phyloP scores from a whole-genome alignment of 2,113 vertebrate species.

The Hippocampus comes region DNA sequence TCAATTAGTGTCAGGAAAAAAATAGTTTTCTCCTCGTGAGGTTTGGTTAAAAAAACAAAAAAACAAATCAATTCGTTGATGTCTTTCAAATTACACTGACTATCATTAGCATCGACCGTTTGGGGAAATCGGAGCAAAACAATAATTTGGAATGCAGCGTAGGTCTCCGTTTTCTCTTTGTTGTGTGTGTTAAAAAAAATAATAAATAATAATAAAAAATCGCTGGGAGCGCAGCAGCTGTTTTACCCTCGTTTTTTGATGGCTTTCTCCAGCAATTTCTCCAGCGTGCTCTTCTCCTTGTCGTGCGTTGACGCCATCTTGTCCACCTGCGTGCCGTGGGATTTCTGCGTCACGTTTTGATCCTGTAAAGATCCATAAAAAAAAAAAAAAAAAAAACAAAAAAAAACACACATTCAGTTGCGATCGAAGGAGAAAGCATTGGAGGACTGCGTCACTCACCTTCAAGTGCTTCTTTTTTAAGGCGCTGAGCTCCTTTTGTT shows the following conservation, averaged over 20 bases:
- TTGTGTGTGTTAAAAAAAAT: no score
- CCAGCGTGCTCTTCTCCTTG: slow-evolving; percentile 86
- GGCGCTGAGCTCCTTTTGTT: slow-evolving; percentile 90
- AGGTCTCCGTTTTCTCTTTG: no score
- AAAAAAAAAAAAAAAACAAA: background rate
- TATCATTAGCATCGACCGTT: no score
- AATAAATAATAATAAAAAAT: no score
- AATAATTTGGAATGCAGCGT: no score
- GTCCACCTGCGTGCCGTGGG: slow-evolving; percentile 92
- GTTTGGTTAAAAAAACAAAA: no score
- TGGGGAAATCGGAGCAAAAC: no score
- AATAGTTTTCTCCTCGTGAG: no score
- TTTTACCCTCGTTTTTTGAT: slow-evolving; percentile 94
- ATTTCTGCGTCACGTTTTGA: slow-evolving; percentile 90
- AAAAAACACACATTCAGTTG: background rate
- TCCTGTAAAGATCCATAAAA: slow-evolving; percentile 71
- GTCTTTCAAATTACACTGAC: no score
- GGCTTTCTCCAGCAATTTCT: slow-evolving; percentile 93
- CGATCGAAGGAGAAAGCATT: background rate
- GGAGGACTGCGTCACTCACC: slow-evolving; percentile 66
- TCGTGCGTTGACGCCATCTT: slow-evolving; percentile 93
- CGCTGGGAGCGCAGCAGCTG: no score
- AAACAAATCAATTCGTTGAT: no score
- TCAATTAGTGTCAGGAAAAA: no score
- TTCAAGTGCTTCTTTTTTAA: slow-evolving; percentile 97